phyloP scores from a whole-genome alignment of 2,888 invertebrate genomes.

The Urechis unicinctus region DNA sequence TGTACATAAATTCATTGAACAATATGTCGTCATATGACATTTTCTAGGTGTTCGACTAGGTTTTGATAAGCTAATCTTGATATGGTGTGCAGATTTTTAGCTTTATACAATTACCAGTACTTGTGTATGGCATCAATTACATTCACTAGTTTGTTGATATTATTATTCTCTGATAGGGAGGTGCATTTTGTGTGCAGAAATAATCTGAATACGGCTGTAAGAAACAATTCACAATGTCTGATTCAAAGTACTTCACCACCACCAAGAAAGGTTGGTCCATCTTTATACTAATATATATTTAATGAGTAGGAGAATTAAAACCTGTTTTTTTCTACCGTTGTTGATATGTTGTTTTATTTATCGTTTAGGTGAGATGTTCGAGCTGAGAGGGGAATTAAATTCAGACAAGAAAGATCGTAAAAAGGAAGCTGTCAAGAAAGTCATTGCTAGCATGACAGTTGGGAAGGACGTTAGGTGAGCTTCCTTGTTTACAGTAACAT shows the following conservation, averaged over 20 bases:
- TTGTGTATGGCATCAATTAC: no score
- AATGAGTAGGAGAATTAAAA: no score
- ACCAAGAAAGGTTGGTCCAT: constrained; percentile 75
- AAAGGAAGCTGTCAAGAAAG: constrained; percentile 99
- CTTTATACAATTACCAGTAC: no score
- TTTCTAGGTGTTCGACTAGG: no score
- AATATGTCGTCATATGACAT: no score
- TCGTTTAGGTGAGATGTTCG: constrained; percentile 82
- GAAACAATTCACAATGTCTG: constrained; percentile 70
- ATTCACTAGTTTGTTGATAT: no score
- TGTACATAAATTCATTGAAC: no score
- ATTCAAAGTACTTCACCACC: constrained; percentile 99
- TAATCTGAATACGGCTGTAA: constrained; percentile 7
- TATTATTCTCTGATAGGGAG: no score
- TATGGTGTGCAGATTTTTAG: no score
- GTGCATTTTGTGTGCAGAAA: constrained; percentile 2
- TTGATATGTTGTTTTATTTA: neutral
- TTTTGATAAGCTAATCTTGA: no score
- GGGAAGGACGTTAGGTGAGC: constrained; percentile 84
- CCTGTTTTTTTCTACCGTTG: no score
- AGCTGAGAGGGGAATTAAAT: constrained; percentile 95
- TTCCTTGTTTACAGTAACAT: neutral
- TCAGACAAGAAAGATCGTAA: constrained; percentile 99
- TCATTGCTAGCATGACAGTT: constrained; percentile 99
- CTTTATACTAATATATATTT: neutral